Evolutionary conservation across 2,888 invertebrate genomes (phyloP).

Genomic region (Lasioglossum calceatum): DNA sequence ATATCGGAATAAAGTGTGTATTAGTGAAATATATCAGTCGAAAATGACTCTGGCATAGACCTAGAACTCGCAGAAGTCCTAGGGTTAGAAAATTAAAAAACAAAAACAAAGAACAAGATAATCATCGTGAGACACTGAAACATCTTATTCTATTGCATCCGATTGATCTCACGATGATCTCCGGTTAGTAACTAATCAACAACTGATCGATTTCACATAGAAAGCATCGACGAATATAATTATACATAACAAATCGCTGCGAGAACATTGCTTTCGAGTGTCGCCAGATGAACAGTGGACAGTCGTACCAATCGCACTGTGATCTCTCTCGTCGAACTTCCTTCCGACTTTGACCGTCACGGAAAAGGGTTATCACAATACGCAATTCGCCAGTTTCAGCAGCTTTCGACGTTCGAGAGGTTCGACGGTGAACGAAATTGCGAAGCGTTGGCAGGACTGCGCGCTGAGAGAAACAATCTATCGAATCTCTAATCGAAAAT

Average conservation of each 20-base stretch:
- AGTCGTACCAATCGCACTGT: constrained; percentile 5
- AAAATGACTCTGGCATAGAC: no score
- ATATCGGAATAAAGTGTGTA: no score
- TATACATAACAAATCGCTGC: constrained; percentile 74
- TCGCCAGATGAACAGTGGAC: constrained; percentile 19
- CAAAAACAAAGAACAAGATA: constrained; percentile 1
- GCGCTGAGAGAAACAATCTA: constrained; percentile 53
- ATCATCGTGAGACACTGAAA: constrained; percentile 27
- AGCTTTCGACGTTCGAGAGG: constrained; percentile 20
- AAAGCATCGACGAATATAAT: constrained; percentile 35
- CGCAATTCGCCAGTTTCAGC: constrained; percentile 20
- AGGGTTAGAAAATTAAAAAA: no score
- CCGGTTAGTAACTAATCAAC: constrained; percentile 75
- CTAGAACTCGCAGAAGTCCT: no score
- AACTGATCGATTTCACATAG: constrained; percentile 68
- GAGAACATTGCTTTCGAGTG: constrained; percentile 44
- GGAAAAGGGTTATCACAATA: constrained; percentile 39
- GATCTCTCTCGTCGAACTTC: no score
- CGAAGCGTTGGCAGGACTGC: not conserved
- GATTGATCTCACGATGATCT: constrained; percentile 35
- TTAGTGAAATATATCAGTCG: no score
- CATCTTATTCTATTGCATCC: not conserved
- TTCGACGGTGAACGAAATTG: constrained; percentile 12
- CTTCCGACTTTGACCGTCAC: constrained; percentile 28
- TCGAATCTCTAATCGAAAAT: no score